phyloP scores from a whole-genome alignment of 2,888 invertebrate genomes.

The Caenorhabditis plicata region DNA sequence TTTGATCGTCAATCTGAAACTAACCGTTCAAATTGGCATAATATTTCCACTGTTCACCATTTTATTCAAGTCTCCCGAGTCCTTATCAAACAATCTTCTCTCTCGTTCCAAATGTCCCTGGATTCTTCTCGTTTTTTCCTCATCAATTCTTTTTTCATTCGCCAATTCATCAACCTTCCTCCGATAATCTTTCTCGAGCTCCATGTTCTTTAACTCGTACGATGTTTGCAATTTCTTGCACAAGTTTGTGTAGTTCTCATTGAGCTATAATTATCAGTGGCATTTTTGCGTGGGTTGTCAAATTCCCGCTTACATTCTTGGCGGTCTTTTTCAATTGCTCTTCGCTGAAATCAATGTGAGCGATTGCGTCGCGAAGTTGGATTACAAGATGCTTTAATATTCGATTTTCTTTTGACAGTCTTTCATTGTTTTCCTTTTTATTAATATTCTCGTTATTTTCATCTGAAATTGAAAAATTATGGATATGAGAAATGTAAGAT shows the following conservation, averaged over 20 bases:
- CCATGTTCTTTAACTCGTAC: not conserved
- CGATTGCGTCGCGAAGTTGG: slow-evolving; percentile 21
- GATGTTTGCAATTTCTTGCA: not conserved
- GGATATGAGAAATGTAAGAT: too few species aligned
- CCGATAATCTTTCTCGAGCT: slow-evolving; percentile 3
- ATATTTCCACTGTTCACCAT: not conserved
- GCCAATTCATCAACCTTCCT: slow-evolving; percentile 2
- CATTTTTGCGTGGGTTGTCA: not conserved
- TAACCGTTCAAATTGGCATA: not conserved
- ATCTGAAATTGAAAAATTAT: too few species aligned
- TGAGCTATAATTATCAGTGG: not conserved
- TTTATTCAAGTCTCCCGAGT: not conserved
- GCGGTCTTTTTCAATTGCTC: slow-evolving; percentile 3
- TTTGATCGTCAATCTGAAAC: slow-evolving; percentile 10
- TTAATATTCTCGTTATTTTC: too few species aligned
- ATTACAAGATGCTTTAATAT: slow-evolving; percentile 6
- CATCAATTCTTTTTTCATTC: slow-evolving; percentile 5
- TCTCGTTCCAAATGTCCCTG: slow-evolving; percentile 21
- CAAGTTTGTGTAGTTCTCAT: slow-evolving; percentile 3
- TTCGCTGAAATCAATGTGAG: slow-evolving; percentile 21
- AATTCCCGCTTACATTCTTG: not conserved
- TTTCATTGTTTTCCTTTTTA: too few species aligned
- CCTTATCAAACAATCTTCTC: not conserved
- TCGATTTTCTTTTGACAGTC: not conserved
- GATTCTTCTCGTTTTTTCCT: slow-evolving; percentile 5